Base-by-base conservation (phyloP, 2,113 vertebrate species). In the Rissa tridactyla region DNA sequence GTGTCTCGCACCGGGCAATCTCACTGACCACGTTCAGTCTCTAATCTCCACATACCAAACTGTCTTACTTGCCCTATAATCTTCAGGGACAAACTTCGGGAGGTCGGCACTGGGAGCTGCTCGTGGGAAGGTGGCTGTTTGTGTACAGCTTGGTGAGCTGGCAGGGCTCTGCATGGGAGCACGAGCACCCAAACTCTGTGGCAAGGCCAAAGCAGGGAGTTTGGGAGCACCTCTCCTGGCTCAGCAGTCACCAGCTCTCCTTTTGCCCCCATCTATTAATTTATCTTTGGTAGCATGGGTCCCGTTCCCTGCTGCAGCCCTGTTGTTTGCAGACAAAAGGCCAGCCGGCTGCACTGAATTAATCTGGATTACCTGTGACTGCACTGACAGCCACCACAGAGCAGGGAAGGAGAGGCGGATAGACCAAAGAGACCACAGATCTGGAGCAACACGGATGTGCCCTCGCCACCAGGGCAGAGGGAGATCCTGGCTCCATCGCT, bases 41-140 rank as follows among this genome's bases (percentile, higher is more conserved):
- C 61, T 94, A 62, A 88, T 94, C 77, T 92, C 71, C 13, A 4
- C 90, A 66, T 90, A 84, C 90, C 92, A 96, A 65, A 83, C 68
- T 46, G 27, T 46, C 40, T 83, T 10, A 2, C 47, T 62, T 30
- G 51, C 92, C 46, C 80, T 94, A 0, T 92, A 62, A 94, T 92
- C 76, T 88, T 71, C 88, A 70, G 88, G 34, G 75, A 42, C 61
- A 40, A 72, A 42, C 70, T 77, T 71, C 22, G 47, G n/a, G 82
- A 75, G 82, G 57, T 68, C 81, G 34, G 1, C 5, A 1, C 70
- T 17, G 62, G 47, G 58, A 91, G 70, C 38, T 78, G 77, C 49
- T 9, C 9, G 15, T 40, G 75, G 69, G 34, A 20, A 27, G 54
- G 80, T 16, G 32, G 18, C 64, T 44, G 19, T 38, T 84, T 52